A percentile compares a stretch with the other conserved stretches of the same genome.
Conservation (phyloP, 37 sponge, comb jelly and placozoan genomes). For the Axinella damicornis region DNA sequence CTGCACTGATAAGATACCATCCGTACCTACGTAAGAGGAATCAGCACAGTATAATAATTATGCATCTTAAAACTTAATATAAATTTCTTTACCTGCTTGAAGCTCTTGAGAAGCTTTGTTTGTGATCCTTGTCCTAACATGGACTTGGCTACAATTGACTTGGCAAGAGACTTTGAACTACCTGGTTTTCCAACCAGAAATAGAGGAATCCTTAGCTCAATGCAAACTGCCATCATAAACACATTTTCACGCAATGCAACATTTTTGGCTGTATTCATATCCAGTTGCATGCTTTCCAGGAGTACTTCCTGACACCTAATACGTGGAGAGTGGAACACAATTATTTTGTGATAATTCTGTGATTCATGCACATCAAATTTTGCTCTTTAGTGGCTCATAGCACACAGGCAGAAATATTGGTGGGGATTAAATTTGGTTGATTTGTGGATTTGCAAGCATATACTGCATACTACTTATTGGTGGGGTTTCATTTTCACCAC, state of each 20-base stretch:
- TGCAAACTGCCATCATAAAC: slow-evolving; percentile 88
- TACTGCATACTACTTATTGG: too few relatives aligned
- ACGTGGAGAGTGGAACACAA: background rate
- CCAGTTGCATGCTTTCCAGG: slow-evolving; percentile 68
- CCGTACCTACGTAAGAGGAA: slow-evolving; percentile 40
- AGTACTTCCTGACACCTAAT: slow-evolving; percentile 71
- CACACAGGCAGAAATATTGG: too few relatives aligned
- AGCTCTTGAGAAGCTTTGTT: slow-evolving; percentile 26
- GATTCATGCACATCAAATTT: too few relatives aligned
- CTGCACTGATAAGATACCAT: slow-evolving; percentile 87
- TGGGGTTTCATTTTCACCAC: too few relatives aligned
- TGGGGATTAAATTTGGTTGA: too few relatives aligned
- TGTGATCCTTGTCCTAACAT: slow-evolving; percentile 70
- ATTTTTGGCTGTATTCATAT: slow-evolving; percentile 69
- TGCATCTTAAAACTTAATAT: too few relatives aligned
- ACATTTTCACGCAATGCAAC: slow-evolving; percentile 81
- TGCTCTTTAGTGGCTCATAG: too few relatives aligned
- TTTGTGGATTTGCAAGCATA: too few relatives aligned
- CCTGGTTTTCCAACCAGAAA: slow-evolving; percentile 87
- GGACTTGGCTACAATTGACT: slow-evolving; percentile 60
- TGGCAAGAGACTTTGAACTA: slow-evolving; percentile 84
- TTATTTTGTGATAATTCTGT: too few relatives aligned
- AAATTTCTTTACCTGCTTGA: slow-evolving; percentile 59
- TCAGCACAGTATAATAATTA: background rate
- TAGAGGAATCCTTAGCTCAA: slow-evolving; percentile 79